Conservation (phyloP, 2,797 vertebrate genomes). For the Pipistrellus pygmaeus region DNA sequence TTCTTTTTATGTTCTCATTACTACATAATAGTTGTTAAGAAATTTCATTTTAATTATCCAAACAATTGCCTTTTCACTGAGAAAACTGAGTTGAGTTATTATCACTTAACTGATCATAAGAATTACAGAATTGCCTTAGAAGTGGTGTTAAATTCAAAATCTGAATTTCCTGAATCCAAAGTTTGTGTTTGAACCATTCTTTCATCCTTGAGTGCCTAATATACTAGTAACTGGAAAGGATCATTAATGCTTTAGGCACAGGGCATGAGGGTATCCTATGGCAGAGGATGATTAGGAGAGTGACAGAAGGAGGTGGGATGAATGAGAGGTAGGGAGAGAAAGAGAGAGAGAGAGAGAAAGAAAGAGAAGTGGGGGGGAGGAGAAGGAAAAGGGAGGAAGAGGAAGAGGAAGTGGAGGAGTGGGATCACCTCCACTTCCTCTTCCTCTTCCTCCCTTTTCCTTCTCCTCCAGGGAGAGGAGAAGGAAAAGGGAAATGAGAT, state of each 20-base stretch:
- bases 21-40: not conserved
- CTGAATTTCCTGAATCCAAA: not conserved
- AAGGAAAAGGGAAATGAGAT: too few relatives aligned
- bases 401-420: too few relatives aligned
- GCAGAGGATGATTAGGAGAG: not conserved
- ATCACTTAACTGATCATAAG: not conserved
- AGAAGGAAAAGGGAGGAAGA: accelerated
- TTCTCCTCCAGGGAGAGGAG: accelerated
- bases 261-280: not conserved
- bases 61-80: not conserved
- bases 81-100: not conserved
- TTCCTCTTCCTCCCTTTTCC: too few relatives aligned
- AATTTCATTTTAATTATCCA: not conserved
- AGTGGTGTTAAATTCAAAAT: not conserved
- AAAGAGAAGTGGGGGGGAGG: too few relatives aligned
- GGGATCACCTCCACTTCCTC: too few relatives aligned
- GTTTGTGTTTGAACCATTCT: not conserved
- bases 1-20: not conserved
- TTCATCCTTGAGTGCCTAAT: not conserved
- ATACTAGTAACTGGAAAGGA: not conserved
- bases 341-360: too few relatives aligned
- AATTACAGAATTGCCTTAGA: not conserved
- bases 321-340: not conserved
- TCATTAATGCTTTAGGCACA: constrained; percentile 22
- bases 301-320: not conserved